A percentile compares a stretch with the other conserved stretches of the same genome.
Evolutionary conservation across 1,140 invertebrate species (phyloP).

Genomic region (Artemia franciscana): DNA sequence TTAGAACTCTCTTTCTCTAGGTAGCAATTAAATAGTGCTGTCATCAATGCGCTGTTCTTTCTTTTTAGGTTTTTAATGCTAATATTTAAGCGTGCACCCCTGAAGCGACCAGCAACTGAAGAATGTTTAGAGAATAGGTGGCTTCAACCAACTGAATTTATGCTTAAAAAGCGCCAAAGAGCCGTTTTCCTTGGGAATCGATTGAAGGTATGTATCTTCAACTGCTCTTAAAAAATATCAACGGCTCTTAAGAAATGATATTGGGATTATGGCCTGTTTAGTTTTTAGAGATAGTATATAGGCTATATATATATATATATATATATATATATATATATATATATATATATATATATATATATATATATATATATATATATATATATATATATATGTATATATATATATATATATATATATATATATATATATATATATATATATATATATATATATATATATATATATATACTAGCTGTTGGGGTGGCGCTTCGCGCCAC

Average conservation of each 20-base stretch:
- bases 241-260: no score
- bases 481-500: no score
- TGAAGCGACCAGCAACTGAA: constrained; percentile 75
- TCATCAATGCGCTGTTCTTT: no score
- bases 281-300: background rate
- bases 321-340: background rate
- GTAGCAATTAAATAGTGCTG: no score
- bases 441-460: no score
- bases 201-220: constrained; percentile 20
- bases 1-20: no score
- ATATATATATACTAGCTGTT: no score
- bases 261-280: no score
- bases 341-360: background rate
- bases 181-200: constrained; percentile 58
- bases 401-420: no score
- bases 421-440: no score
- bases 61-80: constrained; percentile 56
- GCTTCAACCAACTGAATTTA: constrained; percentile 68
- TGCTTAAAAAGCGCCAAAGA: constrained; percentile 72
- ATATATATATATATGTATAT: no score
- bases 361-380: no score
- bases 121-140: constrained; percentile 89
- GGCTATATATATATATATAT: background rate
- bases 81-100: constrained; percentile 74
- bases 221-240: background rate